A percentile compares a stretch with the other conserved stretches of the same genome.
Evolutionary conservation across 2,888 invertebrate genomes (phyloP).

Genomic region (Coleophora deauratella): DNA sequence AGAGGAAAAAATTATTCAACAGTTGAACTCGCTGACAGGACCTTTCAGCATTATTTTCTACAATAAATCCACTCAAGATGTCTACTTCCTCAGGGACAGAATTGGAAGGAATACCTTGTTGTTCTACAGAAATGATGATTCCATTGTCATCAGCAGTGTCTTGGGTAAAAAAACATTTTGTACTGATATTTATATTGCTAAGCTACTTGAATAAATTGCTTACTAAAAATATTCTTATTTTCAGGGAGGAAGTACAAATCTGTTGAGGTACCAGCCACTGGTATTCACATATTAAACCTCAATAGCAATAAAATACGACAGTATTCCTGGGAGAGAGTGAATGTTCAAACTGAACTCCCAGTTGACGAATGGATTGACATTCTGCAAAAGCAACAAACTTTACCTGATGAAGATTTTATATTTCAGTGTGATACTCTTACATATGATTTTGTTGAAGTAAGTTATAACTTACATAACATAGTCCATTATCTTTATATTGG

Average conservation of each 20-base stretch:
- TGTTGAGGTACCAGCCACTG: slow-evolving; percentile 77
- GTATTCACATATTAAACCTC: slow-evolving; percentile 71
- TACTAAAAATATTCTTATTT: slow-evolving; percentile 26
- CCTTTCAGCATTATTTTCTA: slow-evolving; percentile 90
- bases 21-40: slow-evolving; percentile 79
- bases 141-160: slow-evolving; percentile 69
- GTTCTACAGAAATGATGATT: slow-evolving; percentile 58
- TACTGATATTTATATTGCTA: slow-evolving; percentile 12
- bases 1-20: slow-evolving; percentile 41
- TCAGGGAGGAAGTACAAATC: slow-evolving; percentile 54
- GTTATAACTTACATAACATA: slow-evolving; percentile 7
- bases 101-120: slow-evolving; percentile 91
- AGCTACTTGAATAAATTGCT: too few relatives aligned
- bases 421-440: slow-evolving; percentile 23
- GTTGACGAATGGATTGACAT: slow-evolving; percentile 38
- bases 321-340: slow-evolving; percentile 38
- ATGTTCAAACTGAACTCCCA: slow-evolving; percentile 25
- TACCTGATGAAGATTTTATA: slow-evolving; percentile 47
- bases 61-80: slow-evolving; percentile 63
- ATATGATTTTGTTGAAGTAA: slow-evolving; percentile 33
- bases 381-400: slow-evolving; percentile 39
- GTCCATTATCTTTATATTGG: too few relatives aligned
- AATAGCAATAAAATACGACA: slow-evolving; percentile 32
- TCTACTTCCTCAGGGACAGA: slow-evolving; percentile 90
- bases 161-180: slow-evolving; percentile 40